Percentiles rank a stretch among this genome's conserved stretches.
These are phyloP conservation scores for Crotophaga sulcirostris DNA, from an alignment of 2,113 vertebrate genomes.

Conservation along the genomic window DNA sequence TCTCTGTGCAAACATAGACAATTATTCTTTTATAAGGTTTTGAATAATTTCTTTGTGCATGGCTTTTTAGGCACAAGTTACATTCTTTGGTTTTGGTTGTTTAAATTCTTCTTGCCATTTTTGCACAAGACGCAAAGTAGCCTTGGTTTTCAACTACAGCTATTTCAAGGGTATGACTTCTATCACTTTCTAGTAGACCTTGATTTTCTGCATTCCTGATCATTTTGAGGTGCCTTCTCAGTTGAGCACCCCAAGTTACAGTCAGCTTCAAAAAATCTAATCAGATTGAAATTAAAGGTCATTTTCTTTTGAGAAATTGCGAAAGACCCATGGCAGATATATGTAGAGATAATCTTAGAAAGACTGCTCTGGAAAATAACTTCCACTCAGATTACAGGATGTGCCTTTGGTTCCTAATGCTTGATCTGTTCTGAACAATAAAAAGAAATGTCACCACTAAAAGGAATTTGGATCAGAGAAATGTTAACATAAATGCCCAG, in stretches of 20 bases:
- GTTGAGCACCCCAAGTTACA: neutral
- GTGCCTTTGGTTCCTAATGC: constrained; percentile 14
- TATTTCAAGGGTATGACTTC: neutral
- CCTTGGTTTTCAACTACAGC: neutral
- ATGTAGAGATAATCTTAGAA: neutral
- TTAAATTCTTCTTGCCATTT: constrained; percentile 23
- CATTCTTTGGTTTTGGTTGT: constrained; percentile 12
- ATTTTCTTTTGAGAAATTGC: constrained; percentile 1
- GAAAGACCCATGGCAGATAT: constrained; percentile 11
- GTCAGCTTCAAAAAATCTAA: neutral
- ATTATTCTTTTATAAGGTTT: neutral
- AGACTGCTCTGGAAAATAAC: constrained; percentile 40
- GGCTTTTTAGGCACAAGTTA: constrained; percentile 26
- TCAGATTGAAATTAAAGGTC: constrained; percentile 11
- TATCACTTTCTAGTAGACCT: neutral
- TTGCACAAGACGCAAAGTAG: neutral
- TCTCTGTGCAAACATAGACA: neutral
- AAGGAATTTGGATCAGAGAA: constrained; percentile 20
- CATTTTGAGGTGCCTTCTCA: neutral
- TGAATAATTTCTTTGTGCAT: neutral
- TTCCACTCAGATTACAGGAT: constrained; percentile 20
- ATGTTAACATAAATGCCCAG: constrained; percentile 14
- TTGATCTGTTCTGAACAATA: constrained; percentile 33
- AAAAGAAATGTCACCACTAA: constrained; percentile 48
- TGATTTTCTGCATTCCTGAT: constrained; percentile 15